Conservation (phyloP, 92 coral and sea anemone species). For the Muricea muricata region DNA sequence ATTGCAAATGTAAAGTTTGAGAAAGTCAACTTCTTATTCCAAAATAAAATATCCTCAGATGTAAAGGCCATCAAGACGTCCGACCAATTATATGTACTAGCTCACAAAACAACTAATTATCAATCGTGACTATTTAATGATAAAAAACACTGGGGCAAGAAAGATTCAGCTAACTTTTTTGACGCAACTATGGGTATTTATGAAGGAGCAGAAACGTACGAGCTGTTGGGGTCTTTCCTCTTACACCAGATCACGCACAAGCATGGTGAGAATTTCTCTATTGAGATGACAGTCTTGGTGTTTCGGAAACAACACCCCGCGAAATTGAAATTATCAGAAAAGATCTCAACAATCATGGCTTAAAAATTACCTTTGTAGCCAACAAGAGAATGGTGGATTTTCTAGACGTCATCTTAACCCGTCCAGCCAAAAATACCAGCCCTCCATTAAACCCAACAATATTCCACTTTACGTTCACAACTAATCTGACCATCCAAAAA, state of each 20-base stretch:
- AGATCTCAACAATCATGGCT: conserved; percentile 12
- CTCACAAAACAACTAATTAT: no score
- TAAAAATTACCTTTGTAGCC: conserved; percentile 42
- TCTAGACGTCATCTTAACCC: conserved; percentile 32
- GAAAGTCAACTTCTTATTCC: no score
- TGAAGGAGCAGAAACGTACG: background rate
- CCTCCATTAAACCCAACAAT: conserved; percentile 42
- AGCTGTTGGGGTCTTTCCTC: conserved; percentile 24
- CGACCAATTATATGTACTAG: no score
- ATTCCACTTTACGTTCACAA: conserved; percentile 38
- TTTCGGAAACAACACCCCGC: conserved; percentile 29
- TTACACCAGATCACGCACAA: conserved; percentile 2
- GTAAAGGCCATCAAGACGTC: no score
- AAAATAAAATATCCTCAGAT: no score
- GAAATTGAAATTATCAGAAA: conserved; percentile 41
- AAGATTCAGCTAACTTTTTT: background rate
- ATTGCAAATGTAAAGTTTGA: no score
- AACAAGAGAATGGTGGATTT: no score
- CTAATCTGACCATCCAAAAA: conserved; percentile 20
- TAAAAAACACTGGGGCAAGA: background rate
- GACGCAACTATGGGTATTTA: background rate
- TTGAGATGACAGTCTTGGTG: conserved; percentile 60
- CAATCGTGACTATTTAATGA: background rate
- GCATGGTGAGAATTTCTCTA: conserved; percentile 33
- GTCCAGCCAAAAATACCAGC: conserved; percentile 18